phyloP scores from a whole-genome alignment of 2,113 vertebrate genomes.

The Microcebus jonahi region DNA sequence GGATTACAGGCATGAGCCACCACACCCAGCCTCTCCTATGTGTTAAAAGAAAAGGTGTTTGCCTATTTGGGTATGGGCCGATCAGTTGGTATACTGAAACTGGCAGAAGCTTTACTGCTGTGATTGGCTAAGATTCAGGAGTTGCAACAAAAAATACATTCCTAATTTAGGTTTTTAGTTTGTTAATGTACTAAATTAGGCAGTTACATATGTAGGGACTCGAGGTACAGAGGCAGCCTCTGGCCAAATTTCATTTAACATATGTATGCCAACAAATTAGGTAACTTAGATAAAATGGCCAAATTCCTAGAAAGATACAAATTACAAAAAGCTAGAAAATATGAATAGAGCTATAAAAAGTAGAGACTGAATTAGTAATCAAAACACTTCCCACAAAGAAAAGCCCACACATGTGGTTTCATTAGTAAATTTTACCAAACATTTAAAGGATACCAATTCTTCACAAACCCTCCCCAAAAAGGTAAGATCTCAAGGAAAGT shows the following conservation, averaged over 20 bases:
- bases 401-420: not conserved
- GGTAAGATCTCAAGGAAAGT: not conserved
- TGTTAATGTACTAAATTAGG: not conserved
- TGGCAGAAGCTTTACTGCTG: not conserved
- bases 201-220: not conserved
- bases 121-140: not conserved
- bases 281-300: not conserved
- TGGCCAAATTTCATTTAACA: not conserved
- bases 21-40: too few species aligned
- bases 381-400: not conserved
- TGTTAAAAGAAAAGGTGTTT: not conserved
- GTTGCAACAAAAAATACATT: not conserved
- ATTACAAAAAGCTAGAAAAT: not conserved
- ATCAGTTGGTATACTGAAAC: not conserved
- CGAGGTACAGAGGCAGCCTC: not conserved
- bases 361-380: not conserved
- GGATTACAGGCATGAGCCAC: too few species aligned
- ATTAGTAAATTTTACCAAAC: not conserved
- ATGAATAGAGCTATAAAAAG: not conserved
- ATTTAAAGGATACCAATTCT: not conserved
- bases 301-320: not conserved
- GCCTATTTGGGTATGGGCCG: not conserved
- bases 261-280: not conserved
- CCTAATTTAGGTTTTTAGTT: not conserved
- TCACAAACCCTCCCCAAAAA: not conserved